These are phyloP conservation scores for Grantiella picta DNA, from an alignment of 2,113 vertebrate species.

Conservation along the genomic window DNA sequence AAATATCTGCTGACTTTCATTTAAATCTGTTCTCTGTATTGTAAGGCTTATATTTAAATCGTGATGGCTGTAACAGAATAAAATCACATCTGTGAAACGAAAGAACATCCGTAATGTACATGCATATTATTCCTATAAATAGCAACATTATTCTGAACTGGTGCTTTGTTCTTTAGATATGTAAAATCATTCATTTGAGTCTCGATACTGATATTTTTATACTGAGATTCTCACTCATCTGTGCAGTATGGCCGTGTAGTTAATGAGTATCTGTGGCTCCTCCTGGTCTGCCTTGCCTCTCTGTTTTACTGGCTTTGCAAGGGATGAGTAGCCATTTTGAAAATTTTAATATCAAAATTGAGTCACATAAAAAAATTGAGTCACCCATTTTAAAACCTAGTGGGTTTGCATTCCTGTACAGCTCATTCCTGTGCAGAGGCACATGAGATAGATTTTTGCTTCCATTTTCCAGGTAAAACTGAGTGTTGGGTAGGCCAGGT, in stretches of 20 bases:
- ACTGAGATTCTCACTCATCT: neutral
- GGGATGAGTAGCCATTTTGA: neutral
- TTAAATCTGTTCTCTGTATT: neutral
- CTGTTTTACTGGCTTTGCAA: neutral
- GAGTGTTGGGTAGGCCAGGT: neutral
- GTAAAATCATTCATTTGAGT: neutral
- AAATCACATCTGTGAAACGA: neutral
- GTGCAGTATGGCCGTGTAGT: neutral
- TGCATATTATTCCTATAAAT: neutral
- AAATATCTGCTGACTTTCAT: neutral
- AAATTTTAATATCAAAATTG: neutral
- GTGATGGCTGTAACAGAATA: neutral
- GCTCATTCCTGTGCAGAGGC: neutral
- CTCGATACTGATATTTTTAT: neutral
- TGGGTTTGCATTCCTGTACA: neutral
- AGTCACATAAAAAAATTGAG: neutral
- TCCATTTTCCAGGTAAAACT: neutral
- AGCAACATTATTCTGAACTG: neutral
- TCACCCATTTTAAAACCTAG: neutral
- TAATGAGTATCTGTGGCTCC: neutral
- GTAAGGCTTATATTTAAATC: neutral
- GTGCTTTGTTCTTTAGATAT: neutral
- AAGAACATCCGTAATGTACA: neutral
- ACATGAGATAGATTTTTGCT: neutral
- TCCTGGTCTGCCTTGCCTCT: neutral